A percentile compares a stretch with the other conserved stretches of the same genome.
Evolutionary conservation across 2,888 invertebrate species (phyloP).

Genomic region (Augiades crinisus): DNA sequence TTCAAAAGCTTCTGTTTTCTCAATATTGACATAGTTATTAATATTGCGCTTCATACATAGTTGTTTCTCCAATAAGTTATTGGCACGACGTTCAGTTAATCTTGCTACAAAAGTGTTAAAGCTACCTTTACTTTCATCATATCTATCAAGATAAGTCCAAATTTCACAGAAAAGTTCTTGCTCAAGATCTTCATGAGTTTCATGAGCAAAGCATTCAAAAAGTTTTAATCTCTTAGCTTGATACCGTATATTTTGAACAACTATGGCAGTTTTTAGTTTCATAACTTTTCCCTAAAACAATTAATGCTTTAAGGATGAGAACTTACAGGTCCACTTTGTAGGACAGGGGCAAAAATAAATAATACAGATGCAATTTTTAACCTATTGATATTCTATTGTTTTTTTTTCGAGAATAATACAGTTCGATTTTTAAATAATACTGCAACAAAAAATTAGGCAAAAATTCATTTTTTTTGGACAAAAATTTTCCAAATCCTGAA

Average conservation of each 20-base stretch:
- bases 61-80: neutral
- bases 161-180: slow-evolving; percentile 8
- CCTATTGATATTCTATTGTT: too few species aligned
- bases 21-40: neutral
- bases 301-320: too few species aligned
- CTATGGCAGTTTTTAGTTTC: too few species aligned
- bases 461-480: slow-evolving; percentile 6
- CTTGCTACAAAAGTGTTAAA: slow-evolving; percentile 1
- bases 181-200: slow-evolving; percentile 3
- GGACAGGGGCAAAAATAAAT: too few species aligned
- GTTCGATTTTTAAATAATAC: too few species aligned
- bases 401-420: too few species aligned
- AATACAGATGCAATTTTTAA: too few species aligned
- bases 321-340: too few species aligned
- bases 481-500: slow-evolving; percentile 3
- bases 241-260: neutral
- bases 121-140: neutral
- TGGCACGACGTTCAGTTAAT: neutral
- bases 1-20: neutral
- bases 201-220: neutral
- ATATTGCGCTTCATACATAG: slow-evolving; percentile 1
- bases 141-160: neutral
- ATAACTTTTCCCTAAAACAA: too few species aligned
- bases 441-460: too few species aligned
- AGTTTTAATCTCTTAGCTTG: neutral